Percentiles rank a stretch among this genome's conserved stretches.
These are phyloP conservation scores for Lacerta bilineata DNA, from an alignment of 2,797 vertebrate genomes.

Conservation along the genomic window DNA sequence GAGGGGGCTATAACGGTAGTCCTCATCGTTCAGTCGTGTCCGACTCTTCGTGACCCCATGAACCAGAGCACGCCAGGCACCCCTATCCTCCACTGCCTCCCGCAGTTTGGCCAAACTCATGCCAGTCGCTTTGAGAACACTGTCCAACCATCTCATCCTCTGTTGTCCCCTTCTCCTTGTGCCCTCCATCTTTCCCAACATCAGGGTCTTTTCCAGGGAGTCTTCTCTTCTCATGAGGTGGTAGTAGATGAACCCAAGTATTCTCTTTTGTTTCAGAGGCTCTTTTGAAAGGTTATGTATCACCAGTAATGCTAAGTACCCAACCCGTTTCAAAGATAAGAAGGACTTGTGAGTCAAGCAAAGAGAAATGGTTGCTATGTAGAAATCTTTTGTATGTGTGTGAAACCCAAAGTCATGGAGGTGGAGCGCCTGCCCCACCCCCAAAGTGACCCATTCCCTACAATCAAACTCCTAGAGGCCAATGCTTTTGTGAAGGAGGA, in stretches of 20 bases:
- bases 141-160: no score
- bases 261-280: not conserved
- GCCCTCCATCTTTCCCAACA: no score
- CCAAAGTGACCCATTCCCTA: not conserved
- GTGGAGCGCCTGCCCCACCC: not conserved
- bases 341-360: not conserved
- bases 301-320: not conserved
- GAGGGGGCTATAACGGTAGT: not conserved
- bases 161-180: no score
- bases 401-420: not conserved
- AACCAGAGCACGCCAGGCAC: no score
- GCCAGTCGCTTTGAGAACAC: no score
- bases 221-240: no score
- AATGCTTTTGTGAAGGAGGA: not conserved
- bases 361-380: not conserved
- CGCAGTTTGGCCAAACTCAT: no score
- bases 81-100: no score
- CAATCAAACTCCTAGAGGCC: not conserved
- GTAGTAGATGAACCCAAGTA: not conserved
- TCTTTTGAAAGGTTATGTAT: not conserved
- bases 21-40: no score
- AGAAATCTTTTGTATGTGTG: not conserved
- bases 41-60: no score
- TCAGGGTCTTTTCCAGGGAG: no score
- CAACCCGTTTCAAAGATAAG: not conserved